Conservation (phyloP, 1,140 invertebrate species). For the Teleogryllus occipitalis region DNA sequence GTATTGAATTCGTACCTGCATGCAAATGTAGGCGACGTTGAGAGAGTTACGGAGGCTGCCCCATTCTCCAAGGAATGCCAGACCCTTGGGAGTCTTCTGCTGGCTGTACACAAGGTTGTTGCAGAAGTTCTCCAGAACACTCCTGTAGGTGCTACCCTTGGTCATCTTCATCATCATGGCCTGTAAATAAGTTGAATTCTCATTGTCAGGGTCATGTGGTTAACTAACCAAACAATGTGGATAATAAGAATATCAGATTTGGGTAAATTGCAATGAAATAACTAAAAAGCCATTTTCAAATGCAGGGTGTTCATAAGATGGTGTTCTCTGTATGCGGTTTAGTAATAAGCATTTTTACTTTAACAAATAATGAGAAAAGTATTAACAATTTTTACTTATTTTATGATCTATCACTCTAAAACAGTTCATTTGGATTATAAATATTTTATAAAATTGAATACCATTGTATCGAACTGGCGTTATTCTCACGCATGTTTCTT, state of each 20-base stretch:
- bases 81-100: conserved; percentile 31
- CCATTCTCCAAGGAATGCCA: conserved; percentile 33
- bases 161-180: conserved; percentile 26
- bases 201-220: neutral
- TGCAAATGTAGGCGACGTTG: conserved; percentile 33
- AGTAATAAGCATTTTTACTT: too few relatives aligned
- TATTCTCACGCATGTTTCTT: too few relatives aligned
- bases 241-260: neutral
- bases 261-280: neutral
- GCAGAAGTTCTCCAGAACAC: conserved; percentile 29
- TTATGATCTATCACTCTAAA: too few relatives aligned
- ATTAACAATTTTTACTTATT: too few relatives aligned
- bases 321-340: too few relatives aligned
- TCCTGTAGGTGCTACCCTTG: conserved; percentile 25
- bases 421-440: too few relatives aligned
- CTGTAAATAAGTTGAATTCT: conserved; percentile 11
- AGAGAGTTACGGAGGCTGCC: conserved; percentile 31
- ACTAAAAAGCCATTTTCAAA: too few relatives aligned
- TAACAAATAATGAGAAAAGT: too few relatives aligned
- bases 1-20: conserved; percentile 11
- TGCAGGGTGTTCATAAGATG: too few relatives aligned
- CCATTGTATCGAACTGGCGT: too few relatives aligned
- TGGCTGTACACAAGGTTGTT: conserved; percentile 26
- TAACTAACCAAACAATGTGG: neutral
- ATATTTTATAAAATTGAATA: too few relatives aligned